Conservation (phyloP, 2,113 vertebrate species). For the Sardina pilchardus region DNA sequence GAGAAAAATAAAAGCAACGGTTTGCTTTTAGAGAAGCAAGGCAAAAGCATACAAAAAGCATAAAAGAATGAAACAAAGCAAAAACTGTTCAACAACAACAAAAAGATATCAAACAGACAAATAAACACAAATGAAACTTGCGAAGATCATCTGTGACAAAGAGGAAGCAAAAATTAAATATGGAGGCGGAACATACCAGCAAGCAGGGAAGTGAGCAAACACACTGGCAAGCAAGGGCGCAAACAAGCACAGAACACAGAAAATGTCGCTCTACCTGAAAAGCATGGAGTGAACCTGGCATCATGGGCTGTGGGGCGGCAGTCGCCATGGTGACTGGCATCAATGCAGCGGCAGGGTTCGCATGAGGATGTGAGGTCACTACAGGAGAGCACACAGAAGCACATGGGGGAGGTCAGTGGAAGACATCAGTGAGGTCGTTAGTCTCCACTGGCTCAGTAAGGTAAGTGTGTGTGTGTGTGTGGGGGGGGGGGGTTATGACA, state of each 20-base stretch:
- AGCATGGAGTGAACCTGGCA: conserved; percentile 72
- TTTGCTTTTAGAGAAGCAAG: not conserved
- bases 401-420: not conserved
- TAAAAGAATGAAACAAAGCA: not conserved
- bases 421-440: not conserved
- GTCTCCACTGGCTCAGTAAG: not conserved
- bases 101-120: not conserved
- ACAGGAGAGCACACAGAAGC: conserved; percentile 16
- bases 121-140: not conserved
- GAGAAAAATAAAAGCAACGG: conserved; percentile 25
- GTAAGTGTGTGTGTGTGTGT: too few species aligned
- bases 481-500: not conserved
- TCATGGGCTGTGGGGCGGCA: conserved; percentile 69
- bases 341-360: conserved; percentile 75
- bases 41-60: not conserved
- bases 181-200: not conserved
- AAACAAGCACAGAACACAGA: not conserved
- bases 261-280: conserved; percentile 80
- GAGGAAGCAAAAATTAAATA: not conserved
- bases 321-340: conserved; percentile 72
- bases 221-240: not conserved
- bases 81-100: not conserved
- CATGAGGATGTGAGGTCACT: conserved; percentile 70
- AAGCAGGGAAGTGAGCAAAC: not conserved
- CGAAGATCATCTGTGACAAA: not conserved